Percentiles rank a stretch among this genome's conserved stretches.
Conservation (phyloP, 2,888 invertebrate genomes). For the Clanis bilineata region DNA sequence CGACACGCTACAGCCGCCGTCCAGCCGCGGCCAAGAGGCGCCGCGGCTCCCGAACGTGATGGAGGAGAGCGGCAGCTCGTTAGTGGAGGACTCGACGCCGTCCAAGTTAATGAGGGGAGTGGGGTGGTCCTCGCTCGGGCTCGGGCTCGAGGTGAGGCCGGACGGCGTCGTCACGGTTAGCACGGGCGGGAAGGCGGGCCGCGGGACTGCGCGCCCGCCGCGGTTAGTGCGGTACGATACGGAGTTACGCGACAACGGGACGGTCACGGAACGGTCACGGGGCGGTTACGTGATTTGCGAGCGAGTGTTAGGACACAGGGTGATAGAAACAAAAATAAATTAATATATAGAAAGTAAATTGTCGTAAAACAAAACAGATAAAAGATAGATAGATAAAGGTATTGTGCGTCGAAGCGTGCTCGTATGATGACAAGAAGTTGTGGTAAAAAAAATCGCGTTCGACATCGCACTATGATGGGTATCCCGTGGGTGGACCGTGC, state of each 20-base stretch:
- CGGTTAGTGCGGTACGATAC: constrained; percentile 28
- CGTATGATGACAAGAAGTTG: constrained; percentile 30
- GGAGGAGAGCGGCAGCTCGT: constrained; percentile 85
- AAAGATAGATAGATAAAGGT: constrained; percentile 35
- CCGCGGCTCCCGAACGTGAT: constrained; percentile 69
- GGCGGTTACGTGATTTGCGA: constrained; percentile 54
- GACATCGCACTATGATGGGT: constrained; percentile 37
- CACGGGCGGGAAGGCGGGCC: constrained; percentile 31
- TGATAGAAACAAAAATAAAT: constrained; percentile 60
- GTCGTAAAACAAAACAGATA: constrained; percentile 43
- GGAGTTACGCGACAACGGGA: constrained; percentile 36
- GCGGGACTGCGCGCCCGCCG: constrained; percentile 26
- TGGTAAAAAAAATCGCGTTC: constrained; percentile 35
- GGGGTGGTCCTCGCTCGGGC: constrained; percentile 51
- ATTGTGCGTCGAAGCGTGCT: constrained; percentile 55
- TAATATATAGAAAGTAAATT: constrained; percentile 50
- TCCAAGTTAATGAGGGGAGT: constrained; percentile 67
- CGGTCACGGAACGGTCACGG: constrained; percentile 23
- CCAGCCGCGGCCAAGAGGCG: constrained; percentile 47
- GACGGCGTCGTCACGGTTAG: constrained; percentile 46
- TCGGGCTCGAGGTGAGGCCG: constrained; percentile 36
- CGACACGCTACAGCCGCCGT: constrained; percentile 60
- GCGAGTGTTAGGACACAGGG: constrained; percentile 58
- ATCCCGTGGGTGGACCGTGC: constrained; percentile 38
- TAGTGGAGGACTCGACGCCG: constrained; percentile 84